Base-by-base conservation (phyloP, 53 echinoderm and acorn worm species). In the Glandiceps talaboti region DNA sequence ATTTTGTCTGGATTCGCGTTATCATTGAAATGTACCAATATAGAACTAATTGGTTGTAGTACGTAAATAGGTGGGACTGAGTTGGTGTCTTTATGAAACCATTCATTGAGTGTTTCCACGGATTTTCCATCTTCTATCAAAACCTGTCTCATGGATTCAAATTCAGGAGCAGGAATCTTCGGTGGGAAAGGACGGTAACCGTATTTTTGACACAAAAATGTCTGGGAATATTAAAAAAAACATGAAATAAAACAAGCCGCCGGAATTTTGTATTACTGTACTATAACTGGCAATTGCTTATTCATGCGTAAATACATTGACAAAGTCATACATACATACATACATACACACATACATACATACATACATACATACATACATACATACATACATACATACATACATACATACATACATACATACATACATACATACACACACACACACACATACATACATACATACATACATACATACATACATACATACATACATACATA, bases 131-230 rank as follows among this genome's bases (percentile, higher is more conserved):
- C 75, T 30, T 27, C 28, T 1, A 76, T 30, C 78, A 83, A 80
- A 14, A 76, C 29, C 28, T 82, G 31, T 14, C 83, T 83, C 33
- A 87, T 75, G 30, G 33, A 10, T 14, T 75, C 32, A 45, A 87
- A 87, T 26, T 79, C 78, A n/a, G 33, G 64, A 75, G 30, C 29
- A 33, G 75, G 76, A 76, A 83, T 83, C 72, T 80, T 83, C 10
- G 87, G 80, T 14, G 87, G 87, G 75, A 87, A 87, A 28, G 87
- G 87, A 29, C 83, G 33, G 73, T 87, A 87, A 30, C 86, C 87
- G 80, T 87, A 87, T 73, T 87, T 87, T 27, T 87, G 83, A 32
- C 83, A 83, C 28, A 87, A 80, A 73, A 87, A 87, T 26, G 83
- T 83, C 87, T 87, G 75, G 25, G 30, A 29, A 26, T 14, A 76